These are phyloP conservation scores for Diadema setosum DNA, from an alignment of 35 echinoderm and acorn worm species.

Conservation along the genomic window DNA sequence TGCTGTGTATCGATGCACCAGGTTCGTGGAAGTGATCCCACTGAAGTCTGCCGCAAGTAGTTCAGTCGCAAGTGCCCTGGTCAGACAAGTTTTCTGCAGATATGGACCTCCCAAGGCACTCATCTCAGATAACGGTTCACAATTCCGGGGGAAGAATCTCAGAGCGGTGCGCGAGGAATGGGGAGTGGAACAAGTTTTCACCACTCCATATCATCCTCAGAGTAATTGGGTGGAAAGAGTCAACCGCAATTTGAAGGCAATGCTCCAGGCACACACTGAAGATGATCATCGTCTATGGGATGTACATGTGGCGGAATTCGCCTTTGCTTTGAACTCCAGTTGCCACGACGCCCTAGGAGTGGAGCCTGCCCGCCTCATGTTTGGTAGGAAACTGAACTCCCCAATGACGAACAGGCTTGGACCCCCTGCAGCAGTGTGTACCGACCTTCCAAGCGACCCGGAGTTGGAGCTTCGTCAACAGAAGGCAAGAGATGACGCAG, in stretches of 20 bases:
- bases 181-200: slow-evolving; percentile 59
- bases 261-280: slow-evolving; percentile 8
- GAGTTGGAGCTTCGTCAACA: not conserved
- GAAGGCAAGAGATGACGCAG: not conserved
- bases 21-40: slow-evolving; percentile 5
- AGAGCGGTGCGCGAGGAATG: slow-evolving; percentile 31
- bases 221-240: slow-evolving; percentile 48
- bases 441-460: not conserved
- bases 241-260: slow-evolving; percentile 53
- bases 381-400: slow-evolving; percentile 18
- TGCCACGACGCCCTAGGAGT: slow-evolving; percentile 7
- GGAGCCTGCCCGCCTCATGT: not conserved
- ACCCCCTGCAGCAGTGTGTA: not conserved
- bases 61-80: not conserved
- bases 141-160: slow-evolving; percentile 22
- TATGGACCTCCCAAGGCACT: slow-evolving; percentile 54
- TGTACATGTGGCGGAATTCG: slow-evolving; percentile 51
- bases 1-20: slow-evolving; percentile 5
- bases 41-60: not conserved
- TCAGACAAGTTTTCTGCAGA: slow-evolving; percentile 31
- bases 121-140: slow-evolving; percentile 42
- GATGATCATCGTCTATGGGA: slow-evolving; percentile 59
- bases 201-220: slow-evolving; percentile 50
- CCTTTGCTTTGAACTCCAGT: slow-evolving; percentile 49
- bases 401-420: not conserved